phyloP scores from a whole-genome alignment of 2,113 vertebrate genomes.

The Paraplagusia blochii region DNA sequence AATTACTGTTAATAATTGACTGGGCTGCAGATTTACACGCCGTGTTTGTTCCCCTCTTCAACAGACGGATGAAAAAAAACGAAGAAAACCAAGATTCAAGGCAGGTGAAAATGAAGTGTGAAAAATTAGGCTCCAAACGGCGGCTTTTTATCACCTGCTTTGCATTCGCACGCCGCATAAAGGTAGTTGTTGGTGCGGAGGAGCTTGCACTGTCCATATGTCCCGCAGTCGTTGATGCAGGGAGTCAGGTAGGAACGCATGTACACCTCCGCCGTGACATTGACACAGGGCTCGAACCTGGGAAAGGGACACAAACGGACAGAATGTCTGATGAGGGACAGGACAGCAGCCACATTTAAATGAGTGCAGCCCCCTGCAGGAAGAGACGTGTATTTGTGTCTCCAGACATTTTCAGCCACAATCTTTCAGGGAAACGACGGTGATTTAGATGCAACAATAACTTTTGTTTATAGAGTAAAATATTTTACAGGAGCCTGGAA shows the following conservation, averaged over 20 bases:
- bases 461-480: no score
- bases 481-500: no score
- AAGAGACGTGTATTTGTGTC: no score
- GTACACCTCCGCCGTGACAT: constrained; percentile 88
- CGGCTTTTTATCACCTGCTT: constrained; percentile 82
- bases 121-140: background rate
- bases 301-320: constrained; percentile 23
- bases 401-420: no score
- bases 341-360: background rate
- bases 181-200: constrained; percentile 97
- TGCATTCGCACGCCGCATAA: constrained; percentile 97
- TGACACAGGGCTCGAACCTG: constrained; percentile 85
- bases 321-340: background rate
- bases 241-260: constrained; percentile 92
- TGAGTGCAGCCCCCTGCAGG: no score
- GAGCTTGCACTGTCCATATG: constrained; percentile 96
- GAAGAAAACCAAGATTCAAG: no score
- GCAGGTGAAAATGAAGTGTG: constrained; percentile 1
- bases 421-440: no score
- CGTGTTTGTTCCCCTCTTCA: constrained; percentile 5
- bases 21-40: background rate
- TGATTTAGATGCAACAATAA: no score
- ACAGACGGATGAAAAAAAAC: no score
- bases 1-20: constrained; percentile 38
- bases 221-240: constrained; percentile 94